Evolutionary conservation across 2,888 invertebrate genomes (phyloP), one percentile per base, ranked within the genome.

Genomic region (Buathra laborator): DNA sequence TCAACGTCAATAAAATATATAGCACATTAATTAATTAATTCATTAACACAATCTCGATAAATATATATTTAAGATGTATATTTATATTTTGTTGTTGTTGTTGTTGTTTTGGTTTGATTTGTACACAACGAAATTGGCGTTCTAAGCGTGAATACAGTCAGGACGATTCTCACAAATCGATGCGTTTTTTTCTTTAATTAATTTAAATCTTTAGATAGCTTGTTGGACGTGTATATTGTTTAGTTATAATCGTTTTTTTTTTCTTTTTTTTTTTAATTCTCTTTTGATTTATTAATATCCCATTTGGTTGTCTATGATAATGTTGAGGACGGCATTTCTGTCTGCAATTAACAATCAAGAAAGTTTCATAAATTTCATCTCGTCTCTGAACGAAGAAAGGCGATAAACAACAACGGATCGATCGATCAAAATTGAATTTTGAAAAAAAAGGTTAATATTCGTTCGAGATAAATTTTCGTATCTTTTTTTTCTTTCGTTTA

Each of bases 231-330:
- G 10, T 76, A 66, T 62, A 72, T 77, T 16, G 66, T 72, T 81
- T 77, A 66, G 82, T 77, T 68, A 77, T 72, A 37, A 70, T 56
- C 29, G 37, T 56, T 80, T 71, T 64, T 59, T 29, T 59, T 14
- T 19, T 19, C 19, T 32, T 37, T 76, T 81, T 1, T 44, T 62
- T 59, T 29, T 62, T n/a, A 62, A 62, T 51, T 68, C 37, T 43
- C 72, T 88, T 81, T 87, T 79, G 86, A 88, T 88, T 86, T 80
- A 89, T 89, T 89, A 92, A 89, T 91, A 91, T 90, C 88, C 91
- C 91, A 92, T 91, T 91, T 88, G 90, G 90, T 91, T 91, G 91
- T 91, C 90, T 89, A 92, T 89, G 90, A 92, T 89, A 90, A 91
- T 90, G 90, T 90, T 89, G 90, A 92, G 90, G 91, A 90, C 91